Evolutionary conservation across 2,797 vertebrate species (phyloP).

Genomic region (Epinephelus malabaricus): DNA sequence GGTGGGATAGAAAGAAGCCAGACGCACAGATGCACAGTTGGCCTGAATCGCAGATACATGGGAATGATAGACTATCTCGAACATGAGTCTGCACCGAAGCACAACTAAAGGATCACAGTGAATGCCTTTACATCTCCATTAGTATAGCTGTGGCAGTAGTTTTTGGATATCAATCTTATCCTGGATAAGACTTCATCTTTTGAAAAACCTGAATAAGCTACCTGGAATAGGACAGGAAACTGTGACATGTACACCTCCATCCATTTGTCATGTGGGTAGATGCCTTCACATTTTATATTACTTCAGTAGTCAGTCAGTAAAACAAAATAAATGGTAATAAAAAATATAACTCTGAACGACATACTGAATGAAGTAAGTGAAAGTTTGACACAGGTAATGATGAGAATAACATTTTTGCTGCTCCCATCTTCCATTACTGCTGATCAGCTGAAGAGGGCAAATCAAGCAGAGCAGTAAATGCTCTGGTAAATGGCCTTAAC

Average conservation of each 20-base stretch:
- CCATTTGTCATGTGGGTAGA: too few species aligned
- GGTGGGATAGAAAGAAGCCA: slow-evolving; percentile 15
- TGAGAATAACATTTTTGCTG: background rate
- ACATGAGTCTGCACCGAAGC: background rate
- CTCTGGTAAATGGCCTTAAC: slow-evolving; percentile 7
- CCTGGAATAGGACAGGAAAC: too few species aligned
- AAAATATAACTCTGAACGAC: background rate
- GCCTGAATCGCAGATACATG: slow-evolving; percentile 13
- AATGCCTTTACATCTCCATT: background rate
- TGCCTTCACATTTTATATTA: too few species aligned
- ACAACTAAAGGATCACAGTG: background rate
- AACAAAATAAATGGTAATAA: background rate
- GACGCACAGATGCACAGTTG: background rate
- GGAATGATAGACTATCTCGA: background rate
- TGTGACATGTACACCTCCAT: too few species aligned
- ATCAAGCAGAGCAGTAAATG: background rate
- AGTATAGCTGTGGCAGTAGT: background rate
- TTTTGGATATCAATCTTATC: too few species aligned
- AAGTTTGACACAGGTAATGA: background rate
- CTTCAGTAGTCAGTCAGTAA: background rate
- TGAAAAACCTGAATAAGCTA: too few species aligned
- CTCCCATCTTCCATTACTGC: slow-evolving; percentile 5
- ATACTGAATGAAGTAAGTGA: too few species aligned
- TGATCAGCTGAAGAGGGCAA: slow-evolving; percentile 25
- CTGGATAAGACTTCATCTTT: too few species aligned